Conservation (phyloP, 1,140 invertebrate species). For the Ceratina calcarata region DNA sequence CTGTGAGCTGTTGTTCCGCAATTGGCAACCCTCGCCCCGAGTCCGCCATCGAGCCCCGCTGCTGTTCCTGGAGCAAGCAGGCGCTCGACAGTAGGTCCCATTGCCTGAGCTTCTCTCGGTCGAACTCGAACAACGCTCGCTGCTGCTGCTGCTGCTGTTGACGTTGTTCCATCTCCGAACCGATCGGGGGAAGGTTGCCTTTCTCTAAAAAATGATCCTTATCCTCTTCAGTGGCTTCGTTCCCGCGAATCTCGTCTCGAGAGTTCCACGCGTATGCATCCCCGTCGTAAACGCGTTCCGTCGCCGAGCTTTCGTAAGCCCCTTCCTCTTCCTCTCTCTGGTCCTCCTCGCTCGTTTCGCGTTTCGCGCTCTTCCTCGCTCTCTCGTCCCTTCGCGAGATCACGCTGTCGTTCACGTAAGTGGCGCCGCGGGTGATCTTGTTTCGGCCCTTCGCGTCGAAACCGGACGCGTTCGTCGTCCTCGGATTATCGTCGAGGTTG, state of each 20-base stretch:
- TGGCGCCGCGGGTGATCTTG: conserved; percentile 84
- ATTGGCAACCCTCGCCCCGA: conserved; percentile 75
- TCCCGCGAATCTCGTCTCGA: conserved; percentile 72
- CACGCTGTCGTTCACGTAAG: conserved; percentile 88
- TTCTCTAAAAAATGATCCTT: conserved; percentile 81
- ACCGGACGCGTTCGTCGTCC: conserved; percentile 12
- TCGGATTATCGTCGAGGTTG: conserved; percentile 83
- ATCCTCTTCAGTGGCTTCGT: conserved; percentile 41
- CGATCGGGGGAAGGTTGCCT: conserved; percentile 78
- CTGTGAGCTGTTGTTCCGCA: conserved; percentile 45
- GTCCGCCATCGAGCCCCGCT: conserved; percentile 73
- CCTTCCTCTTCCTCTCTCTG: conserved; percentile 54
- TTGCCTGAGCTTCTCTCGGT: conserved; percentile 91
- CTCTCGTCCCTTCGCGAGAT: conserved; percentile 51
- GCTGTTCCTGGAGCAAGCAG: conserved; percentile 80
- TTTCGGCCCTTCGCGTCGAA: conserved; percentile 67
- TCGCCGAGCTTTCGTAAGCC: conserved; percentile 74
- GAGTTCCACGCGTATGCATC: conserved; percentile 79
- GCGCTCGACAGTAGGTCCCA: conserved; percentile 93
- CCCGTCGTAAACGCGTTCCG: conserved; percentile 68
- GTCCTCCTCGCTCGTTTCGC: conserved; percentile 60
- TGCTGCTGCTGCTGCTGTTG: conserved; percentile 18
- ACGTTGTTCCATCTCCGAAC: conserved; percentile 44
- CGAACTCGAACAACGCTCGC: conserved; percentile 83
- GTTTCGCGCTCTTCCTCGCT: conserved; percentile 57